Evolutionary conservation across 2,113 vertebrate genomes (phyloP), one percentile per base, ranked within the genome.

Genomic region (Amia ocellicauda): DNA sequence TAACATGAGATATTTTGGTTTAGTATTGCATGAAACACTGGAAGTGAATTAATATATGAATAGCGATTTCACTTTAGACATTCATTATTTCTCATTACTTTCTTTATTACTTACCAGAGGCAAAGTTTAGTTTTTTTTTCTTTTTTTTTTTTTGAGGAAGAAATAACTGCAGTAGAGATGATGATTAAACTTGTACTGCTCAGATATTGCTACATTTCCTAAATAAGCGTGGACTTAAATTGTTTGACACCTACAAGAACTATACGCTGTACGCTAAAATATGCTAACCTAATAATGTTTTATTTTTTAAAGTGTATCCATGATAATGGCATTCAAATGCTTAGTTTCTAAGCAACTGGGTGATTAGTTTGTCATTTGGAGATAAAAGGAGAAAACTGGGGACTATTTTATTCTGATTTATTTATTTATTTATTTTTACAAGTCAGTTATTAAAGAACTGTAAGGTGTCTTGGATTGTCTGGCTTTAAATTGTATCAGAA

Each of bases 311-410:
- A 47, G n/a, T 47, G 16, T 47, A 47, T 47, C 14, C 45, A 17
- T 1, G 45, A 47, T 47, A 47, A 47, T 47, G 7, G 7, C 45
- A 19, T 47, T 47, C 31, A 36, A 36, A 36, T 36, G 31, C 31
- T 47, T 17, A 47, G 43, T 47, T 17, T 47, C 45, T 17, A 17
- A 47, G 45, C 45, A 47, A 47, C 45, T 8, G 45, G n/a, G 45
- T 47, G 45, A 47, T 47, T 16, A 47, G 45, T 47, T 47, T 36
- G 31, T 47, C 45, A 47, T 16, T 47, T 47, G 45, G n/a, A 47
- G n/a, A 47, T 17, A 47, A 36, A 36, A 36, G 11, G 31, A 36
- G n/a, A 16, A 47, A 47, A 7, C 31, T 36, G 31, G 31, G 31
- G 31, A 36, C 5, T 36, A 36, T 36, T 36, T 36, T 5, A 36